A percentile compares a stretch with the other conserved stretches of the same genome.
phyloP scores from a whole-genome alignment of 2,888 invertebrate species.

The Arctia plantaginis region DNA sequence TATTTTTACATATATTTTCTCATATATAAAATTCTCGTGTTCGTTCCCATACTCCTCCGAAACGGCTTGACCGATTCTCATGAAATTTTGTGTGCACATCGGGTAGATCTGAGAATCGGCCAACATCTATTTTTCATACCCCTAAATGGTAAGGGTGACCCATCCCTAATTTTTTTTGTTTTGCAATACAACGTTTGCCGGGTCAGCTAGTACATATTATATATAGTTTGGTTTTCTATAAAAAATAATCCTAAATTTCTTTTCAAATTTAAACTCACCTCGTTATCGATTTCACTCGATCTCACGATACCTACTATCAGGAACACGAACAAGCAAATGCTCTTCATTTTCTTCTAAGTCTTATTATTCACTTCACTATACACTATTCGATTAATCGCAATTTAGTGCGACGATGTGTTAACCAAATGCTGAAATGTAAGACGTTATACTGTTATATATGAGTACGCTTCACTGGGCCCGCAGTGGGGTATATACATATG shows the following conservation, averaged over 20 bases:
- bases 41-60: no score
- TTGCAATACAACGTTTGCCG: no score
- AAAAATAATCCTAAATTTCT: background rate
- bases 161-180: no score
- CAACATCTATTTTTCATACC: no score
- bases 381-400: conserved; percentile 52
- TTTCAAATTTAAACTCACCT: conserved; percentile 58
- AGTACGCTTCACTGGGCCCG: conserved; percentile 62
- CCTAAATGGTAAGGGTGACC: no score
- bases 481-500: conserved; percentile 69
- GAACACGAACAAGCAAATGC: conserved; percentile 70
- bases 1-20: no score
- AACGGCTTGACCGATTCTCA: no score
- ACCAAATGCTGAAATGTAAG: conserved; percentile 75
- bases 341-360: conserved; percentile 71
- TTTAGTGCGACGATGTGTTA: conserved; percentile 44
- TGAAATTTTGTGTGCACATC: no score
- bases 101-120: no score
- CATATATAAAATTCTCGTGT: no score
- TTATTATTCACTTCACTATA: conserved; percentile 71
- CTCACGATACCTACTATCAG: conserved; percentile 76
- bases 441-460: conserved; percentile 75
- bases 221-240: no score
- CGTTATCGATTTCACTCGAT: conserved; percentile 76
- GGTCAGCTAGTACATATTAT: no score